Evolutionary conservation across 2,888 invertebrate species (phyloP).

Genomic region (Tholera decimalis): DNA sequence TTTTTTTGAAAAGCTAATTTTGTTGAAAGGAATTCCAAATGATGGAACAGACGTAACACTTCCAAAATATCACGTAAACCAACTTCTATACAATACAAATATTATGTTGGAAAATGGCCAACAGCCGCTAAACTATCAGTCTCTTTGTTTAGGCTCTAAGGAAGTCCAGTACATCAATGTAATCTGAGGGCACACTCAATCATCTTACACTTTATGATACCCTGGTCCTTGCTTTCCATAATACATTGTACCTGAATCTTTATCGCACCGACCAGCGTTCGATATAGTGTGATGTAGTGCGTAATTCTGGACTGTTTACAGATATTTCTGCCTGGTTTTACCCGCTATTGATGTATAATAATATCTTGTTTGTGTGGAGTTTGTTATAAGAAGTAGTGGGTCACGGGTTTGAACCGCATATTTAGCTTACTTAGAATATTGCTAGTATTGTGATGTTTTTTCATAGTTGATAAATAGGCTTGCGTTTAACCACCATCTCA

Average conservation of each 20-base stretch:
- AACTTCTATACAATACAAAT: too few relatives aligned
- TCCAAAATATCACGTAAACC: too few relatives aligned
- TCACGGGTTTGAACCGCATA: too few relatives aligned
- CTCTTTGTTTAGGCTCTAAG: background rate
- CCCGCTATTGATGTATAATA: conserved; percentile 52
- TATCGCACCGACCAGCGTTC: conserved; percentile 35
- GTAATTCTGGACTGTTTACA: conserved; percentile 33
- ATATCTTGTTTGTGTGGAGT: conserved; percentile 27
- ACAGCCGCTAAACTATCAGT: background rate
- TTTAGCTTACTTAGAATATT: too few relatives aligned
- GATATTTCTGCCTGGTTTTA: conserved; percentile 23
- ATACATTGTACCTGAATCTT: conserved; percentile 1
- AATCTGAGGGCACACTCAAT: background rate
- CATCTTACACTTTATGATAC: conserved; percentile 2
- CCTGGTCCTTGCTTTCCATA: conserved; percentile 19
- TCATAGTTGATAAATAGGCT: background rate
- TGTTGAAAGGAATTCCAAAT: too few relatives aligned
- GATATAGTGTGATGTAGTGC: conserved; percentile 11
- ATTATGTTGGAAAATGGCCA: too few relatives aligned
- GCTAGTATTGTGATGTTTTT: too few relatives aligned
- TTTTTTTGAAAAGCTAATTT: too few relatives aligned
- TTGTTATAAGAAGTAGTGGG: background rate
- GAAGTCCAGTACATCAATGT: background rate
- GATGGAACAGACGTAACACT: too few relatives aligned
- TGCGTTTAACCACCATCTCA: too few relatives aligned